Base-by-base conservation (phyloP, 2,113 vertebrate genomes). In the Ameiurus melas region DNA sequence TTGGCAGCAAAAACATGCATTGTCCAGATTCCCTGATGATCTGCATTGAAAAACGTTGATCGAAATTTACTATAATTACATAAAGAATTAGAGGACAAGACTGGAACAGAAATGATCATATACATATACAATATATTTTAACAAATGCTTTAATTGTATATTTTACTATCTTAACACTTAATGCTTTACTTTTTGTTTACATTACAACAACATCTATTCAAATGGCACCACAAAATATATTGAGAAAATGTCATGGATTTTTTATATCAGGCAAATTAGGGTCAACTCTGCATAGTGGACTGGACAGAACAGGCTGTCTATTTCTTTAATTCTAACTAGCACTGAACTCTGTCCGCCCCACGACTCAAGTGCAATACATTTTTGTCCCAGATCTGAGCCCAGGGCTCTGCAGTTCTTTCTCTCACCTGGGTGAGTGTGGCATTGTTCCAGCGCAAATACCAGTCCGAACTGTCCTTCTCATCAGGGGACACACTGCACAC, bases 381-480 rank as follows among this genome's bases (percentile, higher is more conserved):
- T 71, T 47, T 25, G 3, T 77, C 19, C 33, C 39, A 47, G 39
- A 77, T 77, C 39, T 87, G 22, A 6, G 71, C 10, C 17, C 33
- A 78, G 33, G 51, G 57, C 43, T 27, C 19, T 51, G 30, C 30
- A 16, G 2, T 58, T 27, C 47, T 27, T n/a, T 83, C 30, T 20
- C 84, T 84, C 78, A 95, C 95, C 93, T 94, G 89, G 39, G 93
- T 93, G 60, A 96, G 93, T 73, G 92, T 73, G 5, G 93, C 89
- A 86, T 95, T 95, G 13, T 86, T 91, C 95, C 95, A 95, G 17
- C 94, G 93, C 92, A 96, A 93, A 87, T 93, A 92, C 55, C 93
- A 92, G 90, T 95, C 93, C 33, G 82, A 89, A 85, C 90, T 86
- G 0, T 91, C 90, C 19, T 39, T 78, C 64, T 79, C 13, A 55